These are phyloP conservation scores for Dreissena rostriformis DNA, from an alignment of 1,140 invertebrate species.

Conservation along the genomic window DNA sequence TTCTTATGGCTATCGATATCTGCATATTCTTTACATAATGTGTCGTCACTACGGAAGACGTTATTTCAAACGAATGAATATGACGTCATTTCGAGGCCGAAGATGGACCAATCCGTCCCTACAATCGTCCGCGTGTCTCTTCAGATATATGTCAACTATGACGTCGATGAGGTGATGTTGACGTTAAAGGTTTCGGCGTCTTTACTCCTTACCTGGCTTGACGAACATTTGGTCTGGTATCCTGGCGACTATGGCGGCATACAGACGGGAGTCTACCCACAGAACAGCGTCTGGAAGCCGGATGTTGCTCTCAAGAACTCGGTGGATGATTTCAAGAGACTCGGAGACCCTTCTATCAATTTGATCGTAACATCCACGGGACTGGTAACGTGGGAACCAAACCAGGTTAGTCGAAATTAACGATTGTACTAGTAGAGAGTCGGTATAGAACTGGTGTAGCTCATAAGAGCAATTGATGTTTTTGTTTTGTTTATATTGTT, in stretches of 20 bases:
- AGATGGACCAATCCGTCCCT: background rate
- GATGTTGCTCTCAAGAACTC: slow-evolving; percentile 22
- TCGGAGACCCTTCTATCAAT: slow-evolving; percentile 9
- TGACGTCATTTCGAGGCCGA: background rate
- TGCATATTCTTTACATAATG: slow-evolving; percentile 1
- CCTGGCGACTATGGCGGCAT: background rate
- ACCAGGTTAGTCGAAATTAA: background rate
- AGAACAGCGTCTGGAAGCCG: slow-evolving; percentile 18
- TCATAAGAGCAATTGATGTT: no score
- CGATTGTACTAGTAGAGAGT: no score
- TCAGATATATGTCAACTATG: background rate
- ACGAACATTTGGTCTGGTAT: background rate
- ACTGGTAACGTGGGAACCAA: slow-evolving; percentile 2
- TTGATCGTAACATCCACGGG: background rate
- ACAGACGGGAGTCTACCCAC: background rate
- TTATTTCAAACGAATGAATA: slow-evolving; percentile 1
- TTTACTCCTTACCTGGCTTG: background rate
- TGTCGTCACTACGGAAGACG: background rate
- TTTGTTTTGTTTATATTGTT: no score
- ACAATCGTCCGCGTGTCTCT: background rate
- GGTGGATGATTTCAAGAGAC: background rate
- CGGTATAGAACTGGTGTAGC: no score
- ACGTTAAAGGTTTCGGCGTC: background rate
- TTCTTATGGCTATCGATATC: no score
- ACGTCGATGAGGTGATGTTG: background rate